Conservation (phyloP, 2,888 invertebrate genomes). For the Dascillus cervinus region DNA sequence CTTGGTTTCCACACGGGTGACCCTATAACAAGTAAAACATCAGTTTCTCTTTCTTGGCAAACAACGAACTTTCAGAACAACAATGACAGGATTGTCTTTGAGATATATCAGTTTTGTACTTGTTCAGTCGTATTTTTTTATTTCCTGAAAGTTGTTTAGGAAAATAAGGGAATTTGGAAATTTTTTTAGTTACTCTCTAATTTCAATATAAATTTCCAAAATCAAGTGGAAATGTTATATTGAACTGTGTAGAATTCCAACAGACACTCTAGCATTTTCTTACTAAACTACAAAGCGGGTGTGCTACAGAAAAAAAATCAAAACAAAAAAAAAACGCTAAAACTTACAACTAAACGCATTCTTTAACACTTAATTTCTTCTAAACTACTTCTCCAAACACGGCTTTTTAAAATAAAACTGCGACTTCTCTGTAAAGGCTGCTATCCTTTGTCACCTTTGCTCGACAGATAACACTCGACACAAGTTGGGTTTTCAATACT, state of each 20-base stretch:
- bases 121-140: no score
- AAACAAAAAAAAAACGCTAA: slow-evolving; percentile 10
- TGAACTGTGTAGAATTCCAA: slow-evolving; percentile 38
- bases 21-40: slow-evolving; percentile 61
- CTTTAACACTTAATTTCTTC: no score
- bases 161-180: no score
- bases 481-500: slow-evolving; percentile 64
- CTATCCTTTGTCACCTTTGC: slow-evolving; percentile 45
- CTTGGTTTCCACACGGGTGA: slow-evolving; percentile 99
- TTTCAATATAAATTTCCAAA: slow-evolving; percentile 16
- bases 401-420: no score
- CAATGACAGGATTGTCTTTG: no score
- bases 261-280: slow-evolving; percentile 32
- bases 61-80: slow-evolving; percentile 11
- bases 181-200: no score
- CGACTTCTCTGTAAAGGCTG: slow-evolving; percentile 23
- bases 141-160: no score
- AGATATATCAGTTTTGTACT: no score
- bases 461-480: slow-evolving; percentile 64
- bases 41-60: slow-evolving; percentile 4
- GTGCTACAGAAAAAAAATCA: slow-evolving; percentile 23
- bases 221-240: slow-evolving; percentile 18
- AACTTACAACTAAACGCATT: no score
- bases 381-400: no score
- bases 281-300: slow-evolving; percentile 24